phyloP scores from a whole-genome alignment of 2,113 vertebrate genomes.

The Acrocephalus arundinaceus region DNA sequence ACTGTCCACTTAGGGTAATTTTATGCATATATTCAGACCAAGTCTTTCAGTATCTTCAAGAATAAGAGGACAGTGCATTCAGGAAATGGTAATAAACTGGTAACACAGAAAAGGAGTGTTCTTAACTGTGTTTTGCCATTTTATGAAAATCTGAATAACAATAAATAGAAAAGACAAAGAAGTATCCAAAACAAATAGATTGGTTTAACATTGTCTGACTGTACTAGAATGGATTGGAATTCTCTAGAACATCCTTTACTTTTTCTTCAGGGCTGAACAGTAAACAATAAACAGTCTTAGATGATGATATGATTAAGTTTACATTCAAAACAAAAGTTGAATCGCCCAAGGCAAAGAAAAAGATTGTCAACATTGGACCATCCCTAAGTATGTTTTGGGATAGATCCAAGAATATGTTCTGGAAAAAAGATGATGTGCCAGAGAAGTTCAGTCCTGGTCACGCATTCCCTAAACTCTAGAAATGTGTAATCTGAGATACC shows the following conservation, averaged over 20 bases:
- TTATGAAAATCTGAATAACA: not conserved
- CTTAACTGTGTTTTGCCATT: not conserved
- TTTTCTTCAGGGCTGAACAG: not conserved
- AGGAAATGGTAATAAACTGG: not conserved
- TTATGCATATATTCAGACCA: not conserved
- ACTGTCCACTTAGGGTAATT: not conserved
- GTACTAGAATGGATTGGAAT: not conserved
- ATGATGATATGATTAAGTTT: not conserved
- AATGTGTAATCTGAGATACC: constrained; percentile 20
- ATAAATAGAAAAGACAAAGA: not conserved
- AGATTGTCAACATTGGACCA: not conserved
- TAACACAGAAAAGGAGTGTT: not conserved
- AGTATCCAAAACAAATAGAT: not conserved
- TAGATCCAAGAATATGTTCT: constrained; percentile 51
- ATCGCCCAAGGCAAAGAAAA: not conserved
- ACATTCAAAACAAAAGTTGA: not conserved
- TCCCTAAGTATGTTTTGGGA: constrained; percentile 18
- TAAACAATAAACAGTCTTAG: not conserved
- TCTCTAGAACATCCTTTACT: constrained; percentile 4
- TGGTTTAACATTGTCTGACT: not conserved
- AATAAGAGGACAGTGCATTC: not conserved
- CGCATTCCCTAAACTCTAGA: constrained; percentile 38
- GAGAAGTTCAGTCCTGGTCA: constrained; percentile 32
- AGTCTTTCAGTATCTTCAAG: not conserved
- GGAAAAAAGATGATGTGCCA: constrained; percentile 38